Conservation (phyloP, 1,140 invertebrate species). For the Bombyx mandarina region DNA sequence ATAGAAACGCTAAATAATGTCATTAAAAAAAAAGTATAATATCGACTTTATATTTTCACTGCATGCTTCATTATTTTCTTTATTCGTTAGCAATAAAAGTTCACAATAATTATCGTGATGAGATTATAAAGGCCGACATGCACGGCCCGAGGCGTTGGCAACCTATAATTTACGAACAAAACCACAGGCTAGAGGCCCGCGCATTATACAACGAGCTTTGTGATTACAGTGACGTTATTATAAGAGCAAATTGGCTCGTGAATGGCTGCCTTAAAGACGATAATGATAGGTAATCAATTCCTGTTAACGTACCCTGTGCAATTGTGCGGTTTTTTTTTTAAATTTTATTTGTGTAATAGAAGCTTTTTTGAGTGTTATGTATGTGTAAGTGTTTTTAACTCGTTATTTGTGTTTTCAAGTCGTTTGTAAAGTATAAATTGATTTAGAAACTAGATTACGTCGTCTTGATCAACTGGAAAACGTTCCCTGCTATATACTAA, state of each 20-base stretch:
- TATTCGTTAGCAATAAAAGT: too few relatives aligned
- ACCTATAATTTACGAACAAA: background rate
- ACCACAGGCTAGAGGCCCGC: background rate
- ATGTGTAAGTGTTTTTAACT: background rate
- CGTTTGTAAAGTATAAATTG: too few relatives aligned
- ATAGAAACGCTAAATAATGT: too few relatives aligned
- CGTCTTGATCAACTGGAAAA: too few relatives aligned
- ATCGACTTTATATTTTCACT: too few relatives aligned
- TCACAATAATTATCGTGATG: too few relatives aligned
- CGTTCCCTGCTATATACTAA: too few relatives aligned
- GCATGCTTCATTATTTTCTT: too few relatives aligned
- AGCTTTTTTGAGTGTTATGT: background rate
- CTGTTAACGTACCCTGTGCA: background rate
- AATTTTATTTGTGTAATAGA: background rate
- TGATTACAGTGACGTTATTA: constrained; percentile 4
- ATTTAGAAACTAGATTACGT: too few relatives aligned
- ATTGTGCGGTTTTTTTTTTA: background rate
- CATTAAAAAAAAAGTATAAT: too few relatives aligned
- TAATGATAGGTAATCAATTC: background rate
- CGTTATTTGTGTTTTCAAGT: too few relatives aligned
- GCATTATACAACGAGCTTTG: constrained; percentile 3
- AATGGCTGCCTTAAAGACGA: constrained; percentile 1
- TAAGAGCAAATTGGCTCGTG: background rate
- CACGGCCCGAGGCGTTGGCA: background rate
- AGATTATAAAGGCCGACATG: too few relatives aligned